Base-by-base conservation (phyloP, 2,888 invertebrate genomes). In the Plebejus melissa region DNA sequence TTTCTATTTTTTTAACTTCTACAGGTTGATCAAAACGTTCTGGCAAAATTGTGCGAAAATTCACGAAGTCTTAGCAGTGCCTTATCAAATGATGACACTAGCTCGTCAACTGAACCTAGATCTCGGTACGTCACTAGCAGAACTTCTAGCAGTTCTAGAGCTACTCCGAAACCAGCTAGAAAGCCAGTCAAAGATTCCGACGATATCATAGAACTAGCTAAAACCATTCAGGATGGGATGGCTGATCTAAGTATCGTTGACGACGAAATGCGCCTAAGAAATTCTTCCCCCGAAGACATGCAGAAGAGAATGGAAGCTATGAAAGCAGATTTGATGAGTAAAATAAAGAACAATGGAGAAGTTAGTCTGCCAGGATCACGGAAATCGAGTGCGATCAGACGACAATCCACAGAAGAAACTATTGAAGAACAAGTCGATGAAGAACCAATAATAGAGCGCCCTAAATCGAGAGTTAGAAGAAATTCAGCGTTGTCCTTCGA, bases 221-320 rank as follows among this genome's bases (percentile, higher is more conserved):
- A 94, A 84, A 94, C 91, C 28, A 94, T 95, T 0, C 94, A 94
- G 87, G 94, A 94, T 65, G 94, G 95, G 38, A 91, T 95, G 87
- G 94, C 94, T 1, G 91, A 93, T 57, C 85, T 94, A 36, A 85
- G 90, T 3, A 88, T 93, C 60, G 88, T 84, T 70, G 90, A 91
- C 58, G 88, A 91, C 0, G 87, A 88, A 11, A 78, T 86, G 4
- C 85, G 85, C 69, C 81, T 83, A 2, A 82, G 83, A 75, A 82
- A 84, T 46, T 77, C 84, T 0, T 81, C 85, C 0, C 85, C 89
- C 0, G 84, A 82, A 11, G 90, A 90, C 78, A 82, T 90, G 22
- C 88, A 91, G 74, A 87, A 84, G 79, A 90, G 87, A 85, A 88
- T 93, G 79, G 90, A 92, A 75, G 79, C 80, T 0, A 85, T 93